Percentiles rank a stretch among this genome's conserved stretches.
Conservation (phyloP, 2,888 invertebrate genomes). For the Cataglyphis albicans region DNA sequence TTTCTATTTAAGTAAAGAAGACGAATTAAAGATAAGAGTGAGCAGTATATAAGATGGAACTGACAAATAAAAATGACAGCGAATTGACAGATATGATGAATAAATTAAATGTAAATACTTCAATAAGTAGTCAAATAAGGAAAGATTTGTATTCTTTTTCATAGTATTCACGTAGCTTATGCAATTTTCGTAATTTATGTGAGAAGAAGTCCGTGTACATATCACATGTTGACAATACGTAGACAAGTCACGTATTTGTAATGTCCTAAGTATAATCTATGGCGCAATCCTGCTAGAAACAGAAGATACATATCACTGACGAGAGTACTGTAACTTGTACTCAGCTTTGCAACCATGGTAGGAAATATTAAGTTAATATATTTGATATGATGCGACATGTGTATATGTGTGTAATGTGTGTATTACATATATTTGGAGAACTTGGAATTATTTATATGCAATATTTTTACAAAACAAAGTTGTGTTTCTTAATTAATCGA, state of each 20-base stretch:
- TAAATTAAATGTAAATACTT: neutral
- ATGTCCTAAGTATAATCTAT: slow-evolving; percentile 24
- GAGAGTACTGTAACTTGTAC: slow-evolving; percentile 5
- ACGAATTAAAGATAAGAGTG: neutral
- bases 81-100: neutral
- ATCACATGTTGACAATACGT: slow-evolving; percentile 13
- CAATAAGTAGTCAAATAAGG: neutral
- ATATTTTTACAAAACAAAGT: neutral
- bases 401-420: too few relatives aligned
- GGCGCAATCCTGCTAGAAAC: slow-evolving; percentile 20
- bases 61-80: slow-evolving; percentile 1
- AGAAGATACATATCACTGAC: slow-evolving; percentile 31
- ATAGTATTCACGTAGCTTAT: neutral
- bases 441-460: slow-evolving; percentile 5
- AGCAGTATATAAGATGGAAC: neutral
- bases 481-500: neutral
- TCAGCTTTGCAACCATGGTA: neutral
- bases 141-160: neutral
- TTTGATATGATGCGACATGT: neutral
- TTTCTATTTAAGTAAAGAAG: slow-evolving; percentile 32
- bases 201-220: slow-evolving; percentile 8
- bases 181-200: neutral
- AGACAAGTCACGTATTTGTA: slow-evolving; percentile 10
- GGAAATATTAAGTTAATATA: slow-evolving; percentile 25
- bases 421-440: neutral